Evolutionary conservation across 2,888 invertebrate species (phyloP), one percentile per base, ranked within the genome.

Genomic region (Eupithecia subumbrata): DNA sequence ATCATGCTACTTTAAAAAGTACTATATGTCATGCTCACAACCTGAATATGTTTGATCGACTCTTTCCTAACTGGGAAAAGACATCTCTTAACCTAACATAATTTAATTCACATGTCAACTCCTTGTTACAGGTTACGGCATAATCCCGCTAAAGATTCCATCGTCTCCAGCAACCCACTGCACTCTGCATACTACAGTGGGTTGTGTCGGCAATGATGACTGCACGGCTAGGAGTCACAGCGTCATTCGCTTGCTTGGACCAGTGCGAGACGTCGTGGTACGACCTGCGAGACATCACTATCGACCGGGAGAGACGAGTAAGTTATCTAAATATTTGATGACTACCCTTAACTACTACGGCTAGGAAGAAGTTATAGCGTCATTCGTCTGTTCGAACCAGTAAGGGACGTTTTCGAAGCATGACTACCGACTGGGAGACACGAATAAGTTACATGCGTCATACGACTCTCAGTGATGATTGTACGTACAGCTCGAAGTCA

Each of bases 211-310:
- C 9, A 94, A 91, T 75, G 95, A 93, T 11, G 92, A 94, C 63
- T 96, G 96, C 80, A 95, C 95, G 0, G 92, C 96, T 9, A 95
- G 95, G 87, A 96, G 96, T 79, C 95, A 96, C 82, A 96, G 96
- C 77, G 93, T 95, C 82, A 95, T 96, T 85, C 91, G 95, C 67
- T 91, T 96, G n/a, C 94, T 96, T 22, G 96, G 96, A 0, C 95
- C 96, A 0, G 96, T 96, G 1, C 90, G 96, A 40, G 96, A 96
- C 82, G 96, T 96, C 75, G 95, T 96, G 76, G 95, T 96, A n/a
- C 52, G 22, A 56, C 52, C 52, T 56, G 52, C 52, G 22, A 92
- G 96, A 74, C 96, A 96, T 82, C 95, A 95, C 80, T 96, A 56
- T 22, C 91, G 94, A 73, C 96, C 96, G 43, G 96, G 96, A 73